Percentiles rank a stretch among this genome's conserved stretches.
These are phyloP conservation scores for Cephalopachus bancanus DNA, from an alignment of 2,797 vertebrate species.

Conservation along the genomic window DNA sequence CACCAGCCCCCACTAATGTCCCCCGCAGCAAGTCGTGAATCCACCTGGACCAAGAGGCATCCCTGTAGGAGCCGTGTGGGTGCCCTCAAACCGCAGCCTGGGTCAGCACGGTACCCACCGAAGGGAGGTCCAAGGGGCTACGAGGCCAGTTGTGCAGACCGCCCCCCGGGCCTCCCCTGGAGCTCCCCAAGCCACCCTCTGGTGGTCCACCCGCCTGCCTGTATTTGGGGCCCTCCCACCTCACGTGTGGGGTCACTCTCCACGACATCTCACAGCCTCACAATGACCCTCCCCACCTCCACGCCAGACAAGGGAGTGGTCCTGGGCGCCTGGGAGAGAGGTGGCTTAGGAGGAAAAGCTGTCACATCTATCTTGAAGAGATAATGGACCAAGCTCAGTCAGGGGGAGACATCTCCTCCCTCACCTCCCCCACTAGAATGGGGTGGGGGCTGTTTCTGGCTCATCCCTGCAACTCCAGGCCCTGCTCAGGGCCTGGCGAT, in stretches of 20 bases:
- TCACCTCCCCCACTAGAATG: background rate
- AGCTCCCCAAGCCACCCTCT: background rate
- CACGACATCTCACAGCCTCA: background rate
- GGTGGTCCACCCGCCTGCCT: background rate
- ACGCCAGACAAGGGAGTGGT: background rate
- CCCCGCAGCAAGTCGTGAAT: too few species aligned
- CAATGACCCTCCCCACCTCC: rapidly evolving
- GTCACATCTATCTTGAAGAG: background rate
- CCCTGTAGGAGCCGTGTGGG: background rate
- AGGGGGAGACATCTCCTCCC: too few species aligned
- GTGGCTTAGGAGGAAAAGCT: background rate
- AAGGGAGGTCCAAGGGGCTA: background rate
- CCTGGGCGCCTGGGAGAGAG: too few species aligned
- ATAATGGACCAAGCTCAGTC: background rate
- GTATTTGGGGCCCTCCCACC: background rate
- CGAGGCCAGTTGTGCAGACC: background rate
- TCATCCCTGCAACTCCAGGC: background rate
- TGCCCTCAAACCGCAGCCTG: background rate
- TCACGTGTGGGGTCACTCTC: background rate
- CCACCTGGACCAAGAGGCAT: background rate
- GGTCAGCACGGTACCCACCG: too few species aligned
- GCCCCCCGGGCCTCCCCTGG: background rate
- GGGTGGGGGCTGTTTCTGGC: background rate
- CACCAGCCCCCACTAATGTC: background rate
- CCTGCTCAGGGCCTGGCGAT: background rate